phyloP scores from a whole-genome alignment of 2,888 invertebrate genomes.

The Napeogenes sylphis region DNA sequence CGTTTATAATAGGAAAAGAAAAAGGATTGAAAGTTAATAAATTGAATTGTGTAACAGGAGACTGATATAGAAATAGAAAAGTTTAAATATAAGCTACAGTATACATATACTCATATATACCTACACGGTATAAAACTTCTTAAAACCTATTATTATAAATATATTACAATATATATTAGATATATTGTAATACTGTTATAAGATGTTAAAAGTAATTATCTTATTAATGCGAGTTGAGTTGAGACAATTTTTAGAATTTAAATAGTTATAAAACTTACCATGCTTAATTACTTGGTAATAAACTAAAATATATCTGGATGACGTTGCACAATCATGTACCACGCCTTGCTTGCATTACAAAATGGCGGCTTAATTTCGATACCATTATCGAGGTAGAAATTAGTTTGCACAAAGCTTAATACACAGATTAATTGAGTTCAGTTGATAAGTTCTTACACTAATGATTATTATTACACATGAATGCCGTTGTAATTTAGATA shows the following conservation, averaged over 20 bases:
- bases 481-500: slow-evolving; percentile 6
- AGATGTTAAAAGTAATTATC: no score
- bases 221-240: no score
- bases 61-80: no score
- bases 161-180: no score
- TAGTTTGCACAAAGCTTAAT: slow-evolving; percentile 29
- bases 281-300: slow-evolving; percentile 47
- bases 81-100: no score
- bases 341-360: slow-evolving; percentile 59
- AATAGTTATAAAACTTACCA: slow-evolving; percentile 56
- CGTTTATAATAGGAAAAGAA: no score
- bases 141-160: no score
- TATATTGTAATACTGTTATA: no score
- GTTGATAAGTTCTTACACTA: slow-evolving; percentile 21
- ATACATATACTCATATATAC: no score
- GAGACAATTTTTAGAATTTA: background rate
- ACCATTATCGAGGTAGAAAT: slow-evolving; percentile 13
- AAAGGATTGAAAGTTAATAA: background rate
- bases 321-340: slow-evolving; percentile 46
- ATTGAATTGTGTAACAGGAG: background rate
- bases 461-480: slow-evolving; percentile 13
- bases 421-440: slow-evolving; percentile 18
- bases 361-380: slow-evolving; percentile 57
- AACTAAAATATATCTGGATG: slow-evolving; percentile 41
- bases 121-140: no score